A percentile compares a stretch with the other conserved stretches of the same genome.
Evolutionary conservation across 2,113 vertebrate species (phyloP).

Genomic region (Ptilorrhoa leucosticta): DNA sequence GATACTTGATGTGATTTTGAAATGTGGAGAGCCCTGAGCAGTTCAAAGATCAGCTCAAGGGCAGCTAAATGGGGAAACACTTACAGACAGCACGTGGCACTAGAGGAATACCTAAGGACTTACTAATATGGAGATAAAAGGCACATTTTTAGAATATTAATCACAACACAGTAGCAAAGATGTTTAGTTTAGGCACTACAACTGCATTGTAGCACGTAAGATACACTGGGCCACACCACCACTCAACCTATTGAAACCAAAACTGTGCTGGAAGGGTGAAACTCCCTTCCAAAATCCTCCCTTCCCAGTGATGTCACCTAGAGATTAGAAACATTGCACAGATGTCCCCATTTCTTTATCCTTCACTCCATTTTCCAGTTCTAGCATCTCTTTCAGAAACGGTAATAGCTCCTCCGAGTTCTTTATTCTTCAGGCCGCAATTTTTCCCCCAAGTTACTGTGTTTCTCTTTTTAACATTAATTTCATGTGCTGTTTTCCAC

Average conservation of each 20-base stretch:
- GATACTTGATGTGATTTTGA: neutral
- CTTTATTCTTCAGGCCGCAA: neutral
- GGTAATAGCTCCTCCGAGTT: neutral
- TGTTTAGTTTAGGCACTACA: neutral
- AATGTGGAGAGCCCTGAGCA: neutral
- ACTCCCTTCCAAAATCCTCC: neutral
- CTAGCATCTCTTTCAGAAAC: neutral
- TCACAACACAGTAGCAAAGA: neutral
- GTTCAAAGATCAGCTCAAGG: neutral
- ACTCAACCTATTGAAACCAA: neutral
- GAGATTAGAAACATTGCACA: neutral
- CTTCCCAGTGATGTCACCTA: no score
- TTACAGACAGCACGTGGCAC: neutral
- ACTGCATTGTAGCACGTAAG: neutral
- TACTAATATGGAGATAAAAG: neutral
- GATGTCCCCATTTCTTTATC: neutral
- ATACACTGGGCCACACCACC: neutral
- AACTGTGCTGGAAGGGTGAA: neutral
- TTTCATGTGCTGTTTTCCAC: neutral
- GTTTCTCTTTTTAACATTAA: neutral
- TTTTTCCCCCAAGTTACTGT: neutral
- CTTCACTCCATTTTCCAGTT: neutral
- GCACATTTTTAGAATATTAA: neutral
- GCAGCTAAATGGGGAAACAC: neutral
- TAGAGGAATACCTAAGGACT: neutral